Evolutionary conservation across 2,113 vertebrate species (phyloP).

Genomic region (Alexandromys fortis): DNA sequence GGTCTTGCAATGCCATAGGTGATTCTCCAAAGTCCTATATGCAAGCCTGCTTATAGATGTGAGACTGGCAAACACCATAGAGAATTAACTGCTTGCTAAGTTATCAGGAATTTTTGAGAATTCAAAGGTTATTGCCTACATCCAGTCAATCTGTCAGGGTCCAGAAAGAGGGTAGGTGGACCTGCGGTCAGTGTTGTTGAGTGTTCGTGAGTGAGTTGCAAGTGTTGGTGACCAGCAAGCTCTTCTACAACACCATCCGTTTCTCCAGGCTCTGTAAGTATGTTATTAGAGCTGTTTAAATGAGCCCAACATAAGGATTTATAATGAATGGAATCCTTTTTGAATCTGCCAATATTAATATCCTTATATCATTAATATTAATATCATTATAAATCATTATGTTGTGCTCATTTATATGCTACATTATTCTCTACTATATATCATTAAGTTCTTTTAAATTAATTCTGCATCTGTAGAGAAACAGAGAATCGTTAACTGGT

Average conservation of each 20-base stretch:
- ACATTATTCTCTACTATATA: too few relatives aligned
- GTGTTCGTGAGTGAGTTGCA: too few relatives aligned
- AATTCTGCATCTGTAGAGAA: not conserved
- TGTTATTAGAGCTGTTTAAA: not conserved
- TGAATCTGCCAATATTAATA: too few relatives aligned
- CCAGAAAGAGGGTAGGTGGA: not conserved
- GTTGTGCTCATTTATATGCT: not conserved
- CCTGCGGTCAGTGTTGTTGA: too few relatives aligned
- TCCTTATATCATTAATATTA: too few relatives aligned
- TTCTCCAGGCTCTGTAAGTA: not conserved
- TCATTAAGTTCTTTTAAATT: not conserved
- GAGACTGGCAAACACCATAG: not conserved
- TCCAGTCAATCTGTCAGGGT: not conserved
- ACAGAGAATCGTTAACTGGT: not conserved
- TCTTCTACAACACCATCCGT: too few relatives aligned
- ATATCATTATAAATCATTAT: not conserved
- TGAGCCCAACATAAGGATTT: too few relatives aligned
- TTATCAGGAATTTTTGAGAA: not conserved
- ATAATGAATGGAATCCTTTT: too few relatives aligned
- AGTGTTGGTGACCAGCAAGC: too few relatives aligned
- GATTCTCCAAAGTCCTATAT: too few relatives aligned
- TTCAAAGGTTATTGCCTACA: not conserved
- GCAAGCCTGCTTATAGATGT: not conserved
- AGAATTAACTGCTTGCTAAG: not conserved
- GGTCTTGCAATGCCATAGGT: too few relatives aligned